A percentile compares a stretch with the other conserved stretches of the same genome.
phyloP scores from a whole-genome alignment of 53 echinoderm and acorn worm species.

The Glandiceps talaboti region DNA sequence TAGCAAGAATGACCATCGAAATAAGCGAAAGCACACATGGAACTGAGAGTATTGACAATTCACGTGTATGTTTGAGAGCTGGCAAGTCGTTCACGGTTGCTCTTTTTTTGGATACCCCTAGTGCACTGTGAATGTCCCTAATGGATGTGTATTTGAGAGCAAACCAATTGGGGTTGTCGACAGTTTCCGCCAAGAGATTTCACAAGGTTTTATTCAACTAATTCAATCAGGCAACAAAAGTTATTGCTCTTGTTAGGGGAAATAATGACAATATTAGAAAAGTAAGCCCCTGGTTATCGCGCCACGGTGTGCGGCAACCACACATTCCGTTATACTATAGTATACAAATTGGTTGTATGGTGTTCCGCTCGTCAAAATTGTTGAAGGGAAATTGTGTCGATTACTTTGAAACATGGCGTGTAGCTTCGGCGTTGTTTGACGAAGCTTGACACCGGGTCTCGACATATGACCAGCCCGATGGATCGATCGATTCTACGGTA shows the following conservation, averaged over 20 bases:
- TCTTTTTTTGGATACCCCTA: not conserved
- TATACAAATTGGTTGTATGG: too few species aligned
- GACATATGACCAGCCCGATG: too few species aligned
- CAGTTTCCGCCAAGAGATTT: not conserved
- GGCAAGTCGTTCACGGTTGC: not conserved
- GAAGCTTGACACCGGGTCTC: too few species aligned
- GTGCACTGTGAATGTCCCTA: not conserved
- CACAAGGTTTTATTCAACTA: not conserved
- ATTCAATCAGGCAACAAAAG: not conserved
- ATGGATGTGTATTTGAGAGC: not conserved
- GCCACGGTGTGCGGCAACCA: not conserved
- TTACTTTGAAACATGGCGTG: too few species aligned
- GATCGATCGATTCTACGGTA: too few species aligned
- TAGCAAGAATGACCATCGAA: too few species aligned
- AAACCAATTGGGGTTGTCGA: not conserved
- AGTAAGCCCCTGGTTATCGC: not conserved
- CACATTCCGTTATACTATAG: not conserved
- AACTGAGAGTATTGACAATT: too few species aligned
- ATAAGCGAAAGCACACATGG: too few species aligned
- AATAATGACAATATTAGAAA: not conserved
- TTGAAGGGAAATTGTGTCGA: too few species aligned
- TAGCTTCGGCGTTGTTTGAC: too few species aligned
- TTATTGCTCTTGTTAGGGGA: not conserved
- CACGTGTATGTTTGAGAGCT: too few species aligned
- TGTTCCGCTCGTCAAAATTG: too few species aligned